A percentile compares a stretch with the other conserved stretches of the same genome.
phyloP scores from a whole-genome alignment of 2,797 vertebrate genomes.

The Peromyscus eremicus region DNA sequence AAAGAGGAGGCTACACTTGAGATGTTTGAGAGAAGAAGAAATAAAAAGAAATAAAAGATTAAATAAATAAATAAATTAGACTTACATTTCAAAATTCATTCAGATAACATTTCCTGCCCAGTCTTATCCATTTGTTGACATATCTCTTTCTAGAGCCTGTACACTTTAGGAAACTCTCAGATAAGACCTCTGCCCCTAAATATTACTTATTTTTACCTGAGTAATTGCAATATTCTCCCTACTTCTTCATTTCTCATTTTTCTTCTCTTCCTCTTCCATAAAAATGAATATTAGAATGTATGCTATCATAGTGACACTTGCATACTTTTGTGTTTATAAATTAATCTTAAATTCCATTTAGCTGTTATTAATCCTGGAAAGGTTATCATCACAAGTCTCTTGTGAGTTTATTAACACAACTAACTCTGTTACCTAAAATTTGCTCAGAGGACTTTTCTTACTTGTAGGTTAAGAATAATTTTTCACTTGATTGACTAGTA shows the following conservation, averaged over 20 bases:
- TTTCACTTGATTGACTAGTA: background rate
- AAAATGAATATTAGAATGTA: background rate
- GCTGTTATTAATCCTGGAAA: background rate
- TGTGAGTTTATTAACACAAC: background rate
- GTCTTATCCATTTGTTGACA: background rate
- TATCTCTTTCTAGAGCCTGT: background rate
- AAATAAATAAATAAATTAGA: background rate
- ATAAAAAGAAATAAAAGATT: background rate
- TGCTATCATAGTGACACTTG: background rate
- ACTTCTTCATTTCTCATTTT: background rate
- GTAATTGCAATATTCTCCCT: background rate
- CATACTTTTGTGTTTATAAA: background rate
- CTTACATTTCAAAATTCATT: background rate
- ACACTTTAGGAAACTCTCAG: background rate
- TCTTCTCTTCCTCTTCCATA: background rate
- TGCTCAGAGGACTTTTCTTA: background rate
- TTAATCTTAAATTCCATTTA: background rate
- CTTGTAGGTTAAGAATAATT: background rate
- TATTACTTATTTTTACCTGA: background rate
- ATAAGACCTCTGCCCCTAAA: fast-evolving
- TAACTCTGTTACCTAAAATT: background rate
- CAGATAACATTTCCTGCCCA: background rate
- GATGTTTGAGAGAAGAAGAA: background rate
- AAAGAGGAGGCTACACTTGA: background rate
- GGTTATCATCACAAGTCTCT: background rate